Base-by-base conservation (phyloP, 2,113 vertebrate species). In the Chaetodon trifascialis region DNA sequence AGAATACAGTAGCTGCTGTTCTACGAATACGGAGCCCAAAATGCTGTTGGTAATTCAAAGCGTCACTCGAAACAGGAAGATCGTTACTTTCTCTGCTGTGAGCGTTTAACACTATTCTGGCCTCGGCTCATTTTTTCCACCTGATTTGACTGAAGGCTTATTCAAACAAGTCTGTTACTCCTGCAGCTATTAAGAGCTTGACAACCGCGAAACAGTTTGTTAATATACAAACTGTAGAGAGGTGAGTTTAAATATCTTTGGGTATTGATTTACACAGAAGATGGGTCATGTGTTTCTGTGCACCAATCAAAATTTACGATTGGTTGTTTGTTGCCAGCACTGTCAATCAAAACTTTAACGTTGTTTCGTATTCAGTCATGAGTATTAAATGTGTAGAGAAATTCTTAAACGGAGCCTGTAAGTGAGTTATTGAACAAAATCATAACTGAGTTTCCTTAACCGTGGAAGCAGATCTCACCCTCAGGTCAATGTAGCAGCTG, bases 41-140 rank as follows among this genome's bases (percentile, higher is more conserved):
- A 65, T 38, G 15, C 40, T 38, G 72, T 10, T 36, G 5, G 21
- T 14, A 16, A 65, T 56, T 76, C 51, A 83, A 79, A 25, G 64
- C 23, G 12, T 65, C 30, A 58, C 58, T 51, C 1, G 17, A 63
- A 80, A 78, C 58, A 38, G 38, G 64, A 81, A 77, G 34, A 54
- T 70, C 17, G 72, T 76, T 78, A 58, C 78, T 84, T 82, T 82
- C 16, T 73, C 7, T n/a, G 42, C n/a, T 55, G 47, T n/a, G 30
- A 72, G 14, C 55, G 23, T 66, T 42, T 34, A 17, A 63, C 34
- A 68, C 75, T 36, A 66, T 44, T 54, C 5, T 3, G 23, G 2
- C 42, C 11, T 38, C 9, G 16, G 40, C 36, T 73, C 25, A 10
- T 56, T 23, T 77, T 63, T 84, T 63, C 36, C 54, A 36, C 62